These are phyloP conservation scores for Calephelis perditalis DNA, from an alignment of 2,888 invertebrate species.

Conservation along the genomic window DNA sequence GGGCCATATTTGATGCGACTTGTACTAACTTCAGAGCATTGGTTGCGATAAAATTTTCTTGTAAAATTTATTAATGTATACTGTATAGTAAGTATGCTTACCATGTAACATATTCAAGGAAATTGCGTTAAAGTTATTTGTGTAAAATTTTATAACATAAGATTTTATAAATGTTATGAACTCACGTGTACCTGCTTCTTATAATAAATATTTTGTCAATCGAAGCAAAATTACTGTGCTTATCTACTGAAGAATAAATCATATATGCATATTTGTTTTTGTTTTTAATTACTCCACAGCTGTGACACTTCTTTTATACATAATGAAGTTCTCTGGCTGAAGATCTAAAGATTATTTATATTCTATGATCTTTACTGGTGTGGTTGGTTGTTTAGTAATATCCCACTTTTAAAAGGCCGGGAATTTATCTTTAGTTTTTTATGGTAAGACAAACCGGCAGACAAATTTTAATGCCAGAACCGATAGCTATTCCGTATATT, in stretches of 20 bases:
- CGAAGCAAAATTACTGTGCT: constrained; percentile 78
- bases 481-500: no score
- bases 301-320: no score
- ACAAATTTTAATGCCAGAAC: no score
- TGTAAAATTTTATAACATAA: constrained; percentile 46
- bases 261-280: constrained; percentile 57
- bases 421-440: no score
- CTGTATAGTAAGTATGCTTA: neutral
- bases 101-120: constrained; percentile 18
- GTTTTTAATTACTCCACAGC: constrained; percentile 36
- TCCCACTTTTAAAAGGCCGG: no score
- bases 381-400: no score
- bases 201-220: constrained; percentile 70
- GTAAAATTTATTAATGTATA: constrained; percentile 2
- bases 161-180: constrained; percentile 66
- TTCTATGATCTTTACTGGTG: no score
- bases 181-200: constrained; percentile 75
- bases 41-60: neutral
- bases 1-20: no score
- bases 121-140: constrained; percentile 35
- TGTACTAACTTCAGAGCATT: no score
- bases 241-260: constrained; percentile 74
- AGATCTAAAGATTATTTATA: no score
- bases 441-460: no score
- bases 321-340: no score